phyloP scores from a whole-genome alignment of 1,140 invertebrate genomes.

The Pararge aegeria region DNA sequence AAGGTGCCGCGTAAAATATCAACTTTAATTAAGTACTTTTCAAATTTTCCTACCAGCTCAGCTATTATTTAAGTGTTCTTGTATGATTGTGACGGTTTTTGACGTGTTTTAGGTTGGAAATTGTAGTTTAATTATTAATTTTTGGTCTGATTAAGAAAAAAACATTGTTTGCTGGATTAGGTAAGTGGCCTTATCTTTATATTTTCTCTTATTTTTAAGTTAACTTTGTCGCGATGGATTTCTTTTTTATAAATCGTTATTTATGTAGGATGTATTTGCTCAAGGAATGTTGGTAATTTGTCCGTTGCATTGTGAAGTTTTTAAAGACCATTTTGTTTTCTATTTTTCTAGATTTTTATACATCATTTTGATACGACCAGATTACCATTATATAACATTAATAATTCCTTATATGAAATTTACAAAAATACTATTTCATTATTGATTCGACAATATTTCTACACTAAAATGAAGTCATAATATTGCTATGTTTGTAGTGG shows the following conservation, averaged over 20 bases:
- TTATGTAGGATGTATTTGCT: slow-evolving; percentile 41
- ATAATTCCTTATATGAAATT: no score
- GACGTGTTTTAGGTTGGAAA: slow-evolving; percentile 41
- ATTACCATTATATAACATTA: not conserved
- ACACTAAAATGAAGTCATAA: no score
- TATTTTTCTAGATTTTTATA: slow-evolving; percentile 36
- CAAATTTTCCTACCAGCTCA: not conserved
- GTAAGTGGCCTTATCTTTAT: slow-evolving; percentile 14
- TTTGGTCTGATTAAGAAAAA: slow-evolving; percentile 11
- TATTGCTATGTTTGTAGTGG: no score
- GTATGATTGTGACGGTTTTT: slow-evolving; percentile 46
- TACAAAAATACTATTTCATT: no score
- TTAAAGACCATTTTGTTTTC: slow-evolving; percentile 31
- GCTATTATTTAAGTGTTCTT: slow-evolving; percentile 34
- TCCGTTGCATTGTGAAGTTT: not conserved
- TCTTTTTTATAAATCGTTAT: slow-evolving; percentile 30
- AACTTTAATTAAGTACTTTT: no score
- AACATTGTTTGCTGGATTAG: slow-evolving; percentile 16
- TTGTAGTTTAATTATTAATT: slow-evolving; percentile 43
- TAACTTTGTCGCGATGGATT: slow-evolving; percentile 52
- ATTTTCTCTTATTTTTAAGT: slow-evolving; percentile 21
- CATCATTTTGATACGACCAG: slow-evolving; percentile 11
- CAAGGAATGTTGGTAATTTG: slow-evolving; percentile 53
- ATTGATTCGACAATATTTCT: no score
- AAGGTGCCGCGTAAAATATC: no score